phyloP scores from a whole-genome alignment of 2,113 vertebrate genomes.

The Empidonax traillii region DNA sequence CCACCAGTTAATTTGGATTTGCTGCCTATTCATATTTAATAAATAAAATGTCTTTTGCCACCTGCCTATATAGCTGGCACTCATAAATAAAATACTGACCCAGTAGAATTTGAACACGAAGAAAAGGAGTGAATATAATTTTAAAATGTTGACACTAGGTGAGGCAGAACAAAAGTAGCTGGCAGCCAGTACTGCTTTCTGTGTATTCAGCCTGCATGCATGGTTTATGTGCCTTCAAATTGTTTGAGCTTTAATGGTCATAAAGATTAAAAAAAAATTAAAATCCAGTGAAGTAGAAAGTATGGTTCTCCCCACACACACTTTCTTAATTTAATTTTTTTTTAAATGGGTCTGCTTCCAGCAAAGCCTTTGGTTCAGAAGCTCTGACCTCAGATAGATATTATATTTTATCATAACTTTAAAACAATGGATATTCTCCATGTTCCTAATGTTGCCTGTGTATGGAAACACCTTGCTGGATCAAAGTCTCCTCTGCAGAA shows the following conservation, averaged over 20 bases:
- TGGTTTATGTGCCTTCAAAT: not conserved
- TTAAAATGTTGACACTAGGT: not conserved
- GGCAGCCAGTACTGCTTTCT: not conserved
- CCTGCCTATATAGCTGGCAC: not conserved
- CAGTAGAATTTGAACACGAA: not conserved
- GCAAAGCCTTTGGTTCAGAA: not conserved
- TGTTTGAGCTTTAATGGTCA: not conserved
- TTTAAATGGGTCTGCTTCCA: not conserved
- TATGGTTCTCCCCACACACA: not conserved
- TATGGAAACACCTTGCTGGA: not conserved
- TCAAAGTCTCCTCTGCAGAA: not conserved
- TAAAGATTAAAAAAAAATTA: slow-evolving; percentile 25
- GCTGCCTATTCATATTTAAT: slow-evolving; percentile 18
- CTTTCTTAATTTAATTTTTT: not conserved
- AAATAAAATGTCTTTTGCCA: slow-evolving; percentile 21
- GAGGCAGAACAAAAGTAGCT: not conserved
- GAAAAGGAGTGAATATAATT: not conserved
- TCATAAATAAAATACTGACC: slow-evolving; percentile 1
- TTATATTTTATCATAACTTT: not conserved
- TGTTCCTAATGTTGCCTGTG: not conserved
- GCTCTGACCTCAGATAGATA: not conserved
- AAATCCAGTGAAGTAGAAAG: slow-evolving; percentile 21
- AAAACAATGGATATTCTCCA: not conserved
- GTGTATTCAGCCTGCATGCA: not conserved
- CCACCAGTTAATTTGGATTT: not conserved